Evolutionary conservation across 2,113 vertebrate genomes (phyloP).

Genomic region (Sinocyclocheilus anophthalmus): DNA sequence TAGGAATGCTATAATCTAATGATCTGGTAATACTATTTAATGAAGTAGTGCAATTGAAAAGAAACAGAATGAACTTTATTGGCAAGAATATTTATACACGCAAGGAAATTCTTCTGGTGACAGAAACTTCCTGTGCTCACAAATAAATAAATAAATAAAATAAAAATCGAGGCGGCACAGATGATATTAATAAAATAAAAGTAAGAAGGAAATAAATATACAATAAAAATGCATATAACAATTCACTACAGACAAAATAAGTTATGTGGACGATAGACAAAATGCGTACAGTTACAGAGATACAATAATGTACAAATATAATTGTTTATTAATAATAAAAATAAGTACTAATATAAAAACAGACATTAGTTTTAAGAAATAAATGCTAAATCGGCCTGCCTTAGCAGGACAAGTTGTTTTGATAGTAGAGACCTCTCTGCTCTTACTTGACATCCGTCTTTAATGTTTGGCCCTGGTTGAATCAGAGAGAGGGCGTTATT

Average conservation of each 20-base stretch:
- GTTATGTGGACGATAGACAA: not conserved
- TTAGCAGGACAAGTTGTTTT: slow-evolving; percentile 64
- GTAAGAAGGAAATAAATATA: too few species aligned
- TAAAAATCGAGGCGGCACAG: too few species aligned
- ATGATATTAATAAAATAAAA: too few species aligned
- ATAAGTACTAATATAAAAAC: not conserved
- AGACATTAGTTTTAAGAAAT: not conserved
- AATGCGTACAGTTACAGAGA: not conserved
- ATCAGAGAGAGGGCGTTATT: slow-evolving; percentile 70
- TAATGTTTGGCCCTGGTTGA: slow-evolving; percentile 61
- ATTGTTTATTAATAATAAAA: not conserved
- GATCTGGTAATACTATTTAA: not conserved
- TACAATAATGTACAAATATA: not conserved
- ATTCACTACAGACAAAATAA: not conserved
- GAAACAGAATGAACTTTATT: not conserved
- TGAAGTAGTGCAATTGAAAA: not conserved
- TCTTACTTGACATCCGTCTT: slow-evolving; percentile 51
- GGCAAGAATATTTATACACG: too few species aligned
- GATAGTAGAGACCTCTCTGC: slow-evolving; percentile 57
- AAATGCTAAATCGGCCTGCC: not conserved
- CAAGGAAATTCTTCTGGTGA: too few species aligned
- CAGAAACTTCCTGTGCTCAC: too few species aligned
- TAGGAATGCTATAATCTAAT: not conserved
- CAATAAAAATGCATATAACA: not conserved
- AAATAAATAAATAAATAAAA: too few species aligned